A percentile compares a stretch with the other conserved stretches of the same genome.
Conservation (phyloP, 92 coral and sea anemone genomes). For the Paramuricea clavata region DNA sequence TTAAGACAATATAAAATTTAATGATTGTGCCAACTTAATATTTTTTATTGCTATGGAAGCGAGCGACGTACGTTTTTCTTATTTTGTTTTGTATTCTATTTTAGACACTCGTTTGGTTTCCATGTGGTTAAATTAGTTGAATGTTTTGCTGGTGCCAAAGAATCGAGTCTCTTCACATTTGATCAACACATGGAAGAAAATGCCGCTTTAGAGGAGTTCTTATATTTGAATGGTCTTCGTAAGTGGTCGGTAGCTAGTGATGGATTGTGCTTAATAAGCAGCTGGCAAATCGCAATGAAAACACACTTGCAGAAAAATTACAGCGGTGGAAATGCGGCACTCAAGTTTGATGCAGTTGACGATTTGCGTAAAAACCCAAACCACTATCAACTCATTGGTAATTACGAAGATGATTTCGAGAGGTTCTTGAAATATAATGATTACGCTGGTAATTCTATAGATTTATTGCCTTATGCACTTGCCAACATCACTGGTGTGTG, state of each 20-base stretch:
- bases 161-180: conserved; percentile 16
- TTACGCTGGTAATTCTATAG: conserved; percentile 13
- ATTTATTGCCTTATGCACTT: conserved; percentile 13
- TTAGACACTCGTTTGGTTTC: background rate
- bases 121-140: conserved; percentile 12
- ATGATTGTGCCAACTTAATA: no score
- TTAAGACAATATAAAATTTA: no score
- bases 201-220: background rate
- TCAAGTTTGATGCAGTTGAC: conserved; percentile 18
- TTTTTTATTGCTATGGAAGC: no score
- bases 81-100: background rate
- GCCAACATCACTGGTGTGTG: conserved; percentile 17
- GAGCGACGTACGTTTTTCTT: no score
- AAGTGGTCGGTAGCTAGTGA: conserved; percentile 12
- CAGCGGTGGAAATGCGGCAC: background rate
- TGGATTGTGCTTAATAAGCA: conserved; percentile 21
- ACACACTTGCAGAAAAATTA: conserved; percentile 1
- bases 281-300: conserved; percentile 16
- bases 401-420: conserved; percentile 1
- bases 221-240: conserved; percentile 9
- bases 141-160: conserved; percentile 27
- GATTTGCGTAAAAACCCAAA: conserved; percentile 15
- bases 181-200: background rate
- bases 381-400: conserved; percentile 17
- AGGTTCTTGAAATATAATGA: conserved; percentile 7